Conservation (phyloP, 2,888 invertebrate species). For the Lithophane ornitopus region DNA sequence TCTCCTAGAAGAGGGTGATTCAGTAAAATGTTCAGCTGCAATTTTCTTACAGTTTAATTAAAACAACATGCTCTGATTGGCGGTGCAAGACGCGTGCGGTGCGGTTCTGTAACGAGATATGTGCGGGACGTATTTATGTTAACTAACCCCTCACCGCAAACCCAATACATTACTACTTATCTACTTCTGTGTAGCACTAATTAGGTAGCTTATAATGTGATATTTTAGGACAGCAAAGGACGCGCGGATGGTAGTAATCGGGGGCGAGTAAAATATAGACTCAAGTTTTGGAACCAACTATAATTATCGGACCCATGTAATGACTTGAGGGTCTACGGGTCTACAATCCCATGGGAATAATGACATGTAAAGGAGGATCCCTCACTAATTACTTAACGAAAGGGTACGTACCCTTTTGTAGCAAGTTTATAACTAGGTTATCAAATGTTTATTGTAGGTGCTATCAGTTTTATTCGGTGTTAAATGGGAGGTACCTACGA, state of each 20-base stretch:
- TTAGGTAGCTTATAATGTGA: conserved; percentile 4
- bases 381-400: conserved; percentile 13
- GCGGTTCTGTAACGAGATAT: conserved; percentile 58
- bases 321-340: not conserved
- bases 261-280: not conserved
- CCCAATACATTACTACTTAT: conserved; percentile 34
- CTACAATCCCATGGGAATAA: not conserved
- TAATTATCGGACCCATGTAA: conserved; percentile 12
- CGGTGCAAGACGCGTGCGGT: conserved; percentile 53
- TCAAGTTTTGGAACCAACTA: conserved; percentile 2
- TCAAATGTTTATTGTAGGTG: conserved; percentile 9
- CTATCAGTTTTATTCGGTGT: conserved; percentile 11
- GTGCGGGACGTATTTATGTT: conserved; percentile 50
- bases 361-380: not conserved
- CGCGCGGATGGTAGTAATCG: not conserved
- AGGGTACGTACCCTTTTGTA: conserved; percentile 18
- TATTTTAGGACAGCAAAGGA: not conserved
- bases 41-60: conserved; percentile 55
- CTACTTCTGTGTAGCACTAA: conserved; percentile 20
- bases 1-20: conserved; percentile 7
- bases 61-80: conserved; percentile 63
- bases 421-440: conserved; percentile 26
- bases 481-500: not conserved
- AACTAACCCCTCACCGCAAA: conserved; percentile 56
- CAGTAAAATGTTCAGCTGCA: conserved; percentile 29